These are phyloP conservation scores for Clangula hyemalis DNA, from an alignment of 2,797 vertebrate genomes.

Conservation along the genomic window DNA sequence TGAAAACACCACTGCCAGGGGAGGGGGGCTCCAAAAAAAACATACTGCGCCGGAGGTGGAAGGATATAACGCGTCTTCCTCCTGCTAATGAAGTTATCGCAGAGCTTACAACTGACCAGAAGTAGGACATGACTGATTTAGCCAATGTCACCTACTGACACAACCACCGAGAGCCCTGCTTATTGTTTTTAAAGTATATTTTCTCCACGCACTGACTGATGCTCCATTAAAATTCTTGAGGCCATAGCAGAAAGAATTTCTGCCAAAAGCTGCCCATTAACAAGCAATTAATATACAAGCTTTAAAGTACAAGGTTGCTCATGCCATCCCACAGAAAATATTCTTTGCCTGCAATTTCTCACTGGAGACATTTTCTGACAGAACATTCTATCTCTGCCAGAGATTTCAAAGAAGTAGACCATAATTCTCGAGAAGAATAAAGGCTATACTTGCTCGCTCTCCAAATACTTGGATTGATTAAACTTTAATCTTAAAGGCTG, in stretches of 20 bases:
- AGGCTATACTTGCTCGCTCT: neutral
- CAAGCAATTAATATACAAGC: slow-evolving; percentile 53
- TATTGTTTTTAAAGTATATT: slow-evolving; percentile 3
- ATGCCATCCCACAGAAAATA: slow-evolving; percentile 55
- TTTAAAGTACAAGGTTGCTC: slow-evolving; percentile 46
- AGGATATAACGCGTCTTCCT: neutral
- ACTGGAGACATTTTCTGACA: slow-evolving; percentile 34
- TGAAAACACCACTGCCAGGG: neutral
- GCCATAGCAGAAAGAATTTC: neutral
- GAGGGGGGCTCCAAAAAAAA: neutral
- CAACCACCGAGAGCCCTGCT: neutral
- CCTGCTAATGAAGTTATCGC: neutral
- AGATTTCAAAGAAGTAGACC: slow-evolving; percentile 10
- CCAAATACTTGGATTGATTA: slow-evolving; percentile 34
- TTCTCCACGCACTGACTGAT: neutral
- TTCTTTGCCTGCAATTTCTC: slow-evolving; percentile 35
- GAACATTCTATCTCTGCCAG: slow-evolving; percentile 43
- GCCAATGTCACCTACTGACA: neutral
- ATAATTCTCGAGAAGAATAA: neutral
- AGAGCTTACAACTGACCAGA: neutral
- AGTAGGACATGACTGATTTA: neutral
- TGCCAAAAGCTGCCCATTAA: slow-evolving; percentile 59
- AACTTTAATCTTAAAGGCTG: slow-evolving; percentile 50
- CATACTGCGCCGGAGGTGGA: accelerated
- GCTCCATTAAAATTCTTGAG: slow-evolving; percentile 47